Conservation (phyloP, 2,888 invertebrate species). For the Synanthedon andrenaeformis region DNA sequence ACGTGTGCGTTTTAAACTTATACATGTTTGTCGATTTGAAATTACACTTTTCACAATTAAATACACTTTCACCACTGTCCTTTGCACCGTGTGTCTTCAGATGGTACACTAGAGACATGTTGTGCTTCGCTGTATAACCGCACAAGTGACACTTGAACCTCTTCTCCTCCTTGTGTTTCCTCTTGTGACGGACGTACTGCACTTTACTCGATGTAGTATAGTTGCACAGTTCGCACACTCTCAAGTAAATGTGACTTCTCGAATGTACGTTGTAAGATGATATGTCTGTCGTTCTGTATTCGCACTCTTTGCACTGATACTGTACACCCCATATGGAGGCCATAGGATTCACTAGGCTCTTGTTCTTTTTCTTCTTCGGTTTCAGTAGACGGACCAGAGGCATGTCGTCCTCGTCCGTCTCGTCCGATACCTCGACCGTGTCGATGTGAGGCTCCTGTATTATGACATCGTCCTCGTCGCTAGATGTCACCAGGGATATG, state of each 20-base stretch:
- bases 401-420: constrained; percentile 50
- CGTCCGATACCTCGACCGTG: constrained; percentile 48
- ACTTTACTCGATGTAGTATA: constrained; percentile 33
- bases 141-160: constrained; percentile 39
- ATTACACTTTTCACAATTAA: constrained; percentile 16
- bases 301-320: constrained; percentile 35
- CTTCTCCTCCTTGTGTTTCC: constrained; percentile 36
- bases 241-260: constrained; percentile 13
- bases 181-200: constrained; percentile 27
- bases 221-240: constrained; percentile 34
- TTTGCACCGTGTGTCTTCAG: constrained; percentile 26
- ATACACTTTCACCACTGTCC: neutral
- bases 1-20: neutral
- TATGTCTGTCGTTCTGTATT: constrained; percentile 12
- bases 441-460: constrained; percentile 52
- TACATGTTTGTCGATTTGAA: constrained; percentile 8
- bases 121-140: constrained; percentile 35
- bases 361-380: constrained; percentile 2
- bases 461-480: constrained; percentile 57
- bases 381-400: constrained; percentile 35
- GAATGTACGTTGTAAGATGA: constrained; percentile 18
- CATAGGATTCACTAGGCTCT: constrained; percentile 2
- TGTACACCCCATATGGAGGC: constrained; percentile 18
- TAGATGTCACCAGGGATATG: constrained; percentile 49
- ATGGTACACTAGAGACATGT: constrained; percentile 46